Percentiles rank a stretch among this genome's conserved stretches.
phyloP scores from a whole-genome alignment of 1,140 invertebrate genomes.

The Drosophila funebris region DNA sequence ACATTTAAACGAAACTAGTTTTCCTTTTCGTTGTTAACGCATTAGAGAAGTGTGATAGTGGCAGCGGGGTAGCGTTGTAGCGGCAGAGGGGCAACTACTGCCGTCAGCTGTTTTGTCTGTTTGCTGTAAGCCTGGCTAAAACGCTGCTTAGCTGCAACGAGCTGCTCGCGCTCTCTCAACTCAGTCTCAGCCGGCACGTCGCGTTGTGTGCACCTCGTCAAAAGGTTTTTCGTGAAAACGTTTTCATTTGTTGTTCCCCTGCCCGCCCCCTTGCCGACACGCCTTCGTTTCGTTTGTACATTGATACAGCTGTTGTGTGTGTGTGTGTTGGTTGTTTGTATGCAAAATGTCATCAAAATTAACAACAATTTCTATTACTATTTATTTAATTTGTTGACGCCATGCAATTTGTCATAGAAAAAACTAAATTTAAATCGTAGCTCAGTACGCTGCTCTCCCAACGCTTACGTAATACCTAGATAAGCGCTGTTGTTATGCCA shows the following conservation, averaged over 20 bases:
- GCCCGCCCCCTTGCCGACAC: background rate
- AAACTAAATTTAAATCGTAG: slow-evolving; percentile 39
- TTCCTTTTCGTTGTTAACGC: slow-evolving; percentile 48
- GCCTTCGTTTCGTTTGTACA: slow-evolving; percentile 2
- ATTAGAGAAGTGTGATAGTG: slow-evolving; percentile 1
- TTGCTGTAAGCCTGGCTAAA: slow-evolving; percentile 57
- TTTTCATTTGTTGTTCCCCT: slow-evolving; percentile 31
- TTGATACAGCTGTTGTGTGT: slow-evolving; percentile 63
- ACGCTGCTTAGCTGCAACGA: slow-evolving; percentile 56
- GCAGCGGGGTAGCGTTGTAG: no score
- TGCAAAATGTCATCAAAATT: slow-evolving; percentile 39
- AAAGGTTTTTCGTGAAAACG: slow-evolving; percentile 54
- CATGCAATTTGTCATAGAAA: slow-evolving; percentile 55
- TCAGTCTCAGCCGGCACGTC: slow-evolving; percentile 71
- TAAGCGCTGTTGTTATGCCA: slow-evolving; percentile 29
- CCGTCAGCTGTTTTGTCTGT: slow-evolving; percentile 60
- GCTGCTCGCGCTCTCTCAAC: background rate
- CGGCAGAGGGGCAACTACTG: slow-evolving; percentile 4
- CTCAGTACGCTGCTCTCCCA: no score
- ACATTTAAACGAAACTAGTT: slow-evolving; percentile 76
- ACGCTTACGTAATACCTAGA: slow-evolving; percentile 56
- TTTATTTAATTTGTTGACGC: slow-evolving; percentile 76
- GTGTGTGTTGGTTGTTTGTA: slow-evolving; percentile 11
- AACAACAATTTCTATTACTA: slow-evolving; percentile 53
- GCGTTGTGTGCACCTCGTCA: slow-evolving; percentile 69